A percentile compares a stretch with the other conserved stretches of the same genome.
phyloP scores from a whole-genome alignment of 2,888 invertebrate genomes.

The Lypha dubia region DNA sequence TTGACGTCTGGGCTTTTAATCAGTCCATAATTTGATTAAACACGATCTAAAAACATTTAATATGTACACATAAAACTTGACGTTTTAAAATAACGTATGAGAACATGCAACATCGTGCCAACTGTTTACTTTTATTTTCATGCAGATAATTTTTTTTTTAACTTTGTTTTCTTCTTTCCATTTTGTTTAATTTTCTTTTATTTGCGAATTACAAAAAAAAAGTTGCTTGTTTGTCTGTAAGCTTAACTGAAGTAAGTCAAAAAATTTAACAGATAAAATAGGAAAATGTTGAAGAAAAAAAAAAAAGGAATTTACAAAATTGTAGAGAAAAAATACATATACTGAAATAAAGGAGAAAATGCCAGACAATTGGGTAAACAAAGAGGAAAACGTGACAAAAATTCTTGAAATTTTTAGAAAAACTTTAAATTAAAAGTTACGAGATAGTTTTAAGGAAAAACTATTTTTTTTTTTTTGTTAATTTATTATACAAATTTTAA shows the following conservation, averaged over 20 bases:
- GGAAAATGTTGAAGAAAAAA: not conserved
- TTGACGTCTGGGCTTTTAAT: constrained; percentile 39
- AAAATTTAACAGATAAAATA: constrained; percentile 15
- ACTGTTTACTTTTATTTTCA: constrained; percentile 2
- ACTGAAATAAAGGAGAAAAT: constrained; percentile 37
- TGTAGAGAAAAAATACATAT: not conserved
- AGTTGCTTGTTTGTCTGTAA: constrained; percentile 32
- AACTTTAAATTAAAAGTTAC: constrained; percentile 5
- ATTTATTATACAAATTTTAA: no score
- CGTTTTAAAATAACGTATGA: not conserved
- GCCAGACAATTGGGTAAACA: constrained; percentile 68
- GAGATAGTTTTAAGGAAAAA: no score
- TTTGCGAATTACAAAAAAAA: constrained; percentile 44
- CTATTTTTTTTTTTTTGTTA: no score
- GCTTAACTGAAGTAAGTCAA: constrained; percentile 36
- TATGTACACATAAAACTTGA: not conserved
- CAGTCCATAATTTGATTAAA: constrained; percentile 50
- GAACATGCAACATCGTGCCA: not conserved
- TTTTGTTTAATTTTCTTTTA: constrained; percentile 38
- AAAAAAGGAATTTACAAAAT: constrained; percentile 25
- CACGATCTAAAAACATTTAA: constrained; percentile 29
- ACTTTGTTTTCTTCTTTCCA: not conserved
- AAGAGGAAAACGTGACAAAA: constrained; percentile 64
- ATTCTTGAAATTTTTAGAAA: constrained; percentile 28
- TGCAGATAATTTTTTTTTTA: not conserved